These are phyloP conservation scores for Adrianichthys oophorus DNA, from an alignment of 2,797 vertebrate genomes.

Conservation along the genomic window DNA sequence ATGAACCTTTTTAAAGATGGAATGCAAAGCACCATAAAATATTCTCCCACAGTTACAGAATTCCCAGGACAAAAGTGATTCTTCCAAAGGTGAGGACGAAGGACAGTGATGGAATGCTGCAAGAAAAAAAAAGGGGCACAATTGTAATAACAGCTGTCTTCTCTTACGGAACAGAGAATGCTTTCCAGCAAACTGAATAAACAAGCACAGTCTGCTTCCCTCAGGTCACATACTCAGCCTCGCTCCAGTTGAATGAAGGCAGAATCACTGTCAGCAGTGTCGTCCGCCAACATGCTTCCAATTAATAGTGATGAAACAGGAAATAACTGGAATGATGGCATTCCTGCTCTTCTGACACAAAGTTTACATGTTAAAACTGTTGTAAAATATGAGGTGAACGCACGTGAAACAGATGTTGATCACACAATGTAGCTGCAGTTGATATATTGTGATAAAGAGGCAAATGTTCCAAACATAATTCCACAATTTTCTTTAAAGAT, in stretches of 20 bases:
- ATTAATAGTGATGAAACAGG: constrained; percentile 83
- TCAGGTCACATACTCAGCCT: constrained; percentile 61
- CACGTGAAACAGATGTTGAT: constrained; percentile 17
- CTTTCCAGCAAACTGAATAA: constrained; percentile 79
- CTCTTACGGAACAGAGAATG: constrained; percentile 76
- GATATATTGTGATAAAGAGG: constrained; percentile 1
- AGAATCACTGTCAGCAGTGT: constrained; percentile 57
- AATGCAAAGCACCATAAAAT: constrained; percentile 29
- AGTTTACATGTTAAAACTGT: constrained; percentile 34
- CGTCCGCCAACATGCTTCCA: constrained; percentile 76
- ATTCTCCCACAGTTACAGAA: constrained; percentile 17
- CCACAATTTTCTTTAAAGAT: constrained; percentile 55
- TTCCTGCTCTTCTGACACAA: constrained; percentile 61
- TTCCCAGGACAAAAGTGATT: constrained; percentile 43
- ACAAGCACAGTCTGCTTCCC: constrained; percentile 73
- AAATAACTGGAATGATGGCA: constrained; percentile 77
- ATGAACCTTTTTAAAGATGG: constrained; percentile 29
- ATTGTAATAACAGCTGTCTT: constrained; percentile 81
- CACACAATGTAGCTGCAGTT: background rate
- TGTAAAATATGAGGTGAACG: constrained; percentile 19
- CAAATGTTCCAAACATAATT: constrained; percentile 2
- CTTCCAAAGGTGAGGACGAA: constrained; percentile 61
- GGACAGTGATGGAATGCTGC: constrained; percentile 61
- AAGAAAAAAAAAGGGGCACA: constrained; percentile 56
- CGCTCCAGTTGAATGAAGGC: constrained; percentile 64